A percentile compares a stretch with the other conserved stretches of the same genome.
Evolutionary conservation across 2,888 invertebrate species (phyloP).

Genomic region (Thereva nobilitata): DNA sequence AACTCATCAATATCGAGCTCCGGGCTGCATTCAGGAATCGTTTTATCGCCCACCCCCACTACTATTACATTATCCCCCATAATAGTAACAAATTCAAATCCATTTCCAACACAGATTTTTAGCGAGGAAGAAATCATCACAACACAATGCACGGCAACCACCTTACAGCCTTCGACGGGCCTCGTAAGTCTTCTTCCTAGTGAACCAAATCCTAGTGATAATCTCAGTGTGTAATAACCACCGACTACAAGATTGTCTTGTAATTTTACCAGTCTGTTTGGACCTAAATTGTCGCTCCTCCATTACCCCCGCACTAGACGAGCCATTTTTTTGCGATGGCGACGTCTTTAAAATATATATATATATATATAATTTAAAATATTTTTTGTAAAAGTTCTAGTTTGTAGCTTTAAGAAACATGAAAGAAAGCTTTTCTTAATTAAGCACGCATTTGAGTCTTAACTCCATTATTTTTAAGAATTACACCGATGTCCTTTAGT

Average conservation of each 20-base stretch:
- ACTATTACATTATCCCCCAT: constrained; percentile 47
- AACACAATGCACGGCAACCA: constrained; percentile 19
- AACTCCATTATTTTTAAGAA: too few species aligned
- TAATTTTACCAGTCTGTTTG: too few species aligned
- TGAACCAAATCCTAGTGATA: constrained; percentile 21
- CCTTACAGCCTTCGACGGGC: constrained; percentile 16
- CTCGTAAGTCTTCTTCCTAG: constrained; percentile 21
- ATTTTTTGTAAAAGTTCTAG: too few species aligned
- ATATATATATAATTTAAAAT: too few species aligned
- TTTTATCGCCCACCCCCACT: constrained; percentile 10
- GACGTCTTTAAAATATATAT: too few species aligned
- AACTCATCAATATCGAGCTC: constrained; percentile 34
- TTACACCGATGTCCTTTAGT: too few species aligned
- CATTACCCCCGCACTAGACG: too few species aligned
- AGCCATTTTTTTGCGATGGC: too few species aligned
- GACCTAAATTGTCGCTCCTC: too few species aligned
- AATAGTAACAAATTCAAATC: constrained; percentile 50
- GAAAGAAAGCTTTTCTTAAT: too few species aligned
- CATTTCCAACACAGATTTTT: constrained; percentile 44
- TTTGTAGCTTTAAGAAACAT: too few species aligned
- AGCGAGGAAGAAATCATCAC: constrained; percentile 40
- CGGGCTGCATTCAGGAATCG: constrained; percentile 10
- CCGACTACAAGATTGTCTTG: background rate
- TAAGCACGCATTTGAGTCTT: too few species aligned
- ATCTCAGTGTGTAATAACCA: constrained; percentile 28